A percentile compares a stretch with the other conserved stretches of the same genome.
These are phyloP conservation scores for Rhimphoctona megacephalus DNA, from an alignment of 2,888 invertebrate species.

Conservation along the genomic window DNA sequence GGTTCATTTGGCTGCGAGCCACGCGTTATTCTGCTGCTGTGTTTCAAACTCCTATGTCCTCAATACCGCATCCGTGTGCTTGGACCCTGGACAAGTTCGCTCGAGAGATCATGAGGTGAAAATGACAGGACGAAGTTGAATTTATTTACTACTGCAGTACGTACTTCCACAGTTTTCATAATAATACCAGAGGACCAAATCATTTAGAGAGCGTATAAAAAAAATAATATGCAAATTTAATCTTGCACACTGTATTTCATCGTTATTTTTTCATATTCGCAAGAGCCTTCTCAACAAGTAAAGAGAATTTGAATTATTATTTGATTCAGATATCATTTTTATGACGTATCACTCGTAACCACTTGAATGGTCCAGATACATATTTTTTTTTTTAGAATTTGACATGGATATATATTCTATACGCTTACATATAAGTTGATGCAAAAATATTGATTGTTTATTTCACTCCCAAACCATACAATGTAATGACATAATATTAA, in stretches of 20 bases:
- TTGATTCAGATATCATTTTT: not conserved
- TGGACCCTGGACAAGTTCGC: not conserved
- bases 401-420: no score
- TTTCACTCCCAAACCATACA: no score
- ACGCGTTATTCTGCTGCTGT: constrained; percentile 21
- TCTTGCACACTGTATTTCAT: not conserved
- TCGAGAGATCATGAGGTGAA: constrained; percentile 20
- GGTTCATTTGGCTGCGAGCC: constrained; percentile 58
- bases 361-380: no score
- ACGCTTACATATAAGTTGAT: no score
- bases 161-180: constrained; percentile 7
- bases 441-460: no score
- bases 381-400: not conserved
- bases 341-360: no score
- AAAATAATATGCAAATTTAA: not conserved
- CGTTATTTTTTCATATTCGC: not conserved
- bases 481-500: no score
- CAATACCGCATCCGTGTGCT: constrained; percentile 23
- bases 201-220: constrained; percentile 3
- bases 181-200: constrained; percentile 22
- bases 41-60: constrained; percentile 31
- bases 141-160: constrained; percentile 33
- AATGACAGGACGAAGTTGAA: constrained; percentile 37
- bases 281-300: not conserved
- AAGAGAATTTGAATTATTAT: not conserved